Percentiles rank a stretch among this genome's conserved stretches.
These are phyloP conservation scores for Pinna nobilis DNA, from an alignment of 1,140 invertebrate species.

Conservation along the genomic window DNA sequence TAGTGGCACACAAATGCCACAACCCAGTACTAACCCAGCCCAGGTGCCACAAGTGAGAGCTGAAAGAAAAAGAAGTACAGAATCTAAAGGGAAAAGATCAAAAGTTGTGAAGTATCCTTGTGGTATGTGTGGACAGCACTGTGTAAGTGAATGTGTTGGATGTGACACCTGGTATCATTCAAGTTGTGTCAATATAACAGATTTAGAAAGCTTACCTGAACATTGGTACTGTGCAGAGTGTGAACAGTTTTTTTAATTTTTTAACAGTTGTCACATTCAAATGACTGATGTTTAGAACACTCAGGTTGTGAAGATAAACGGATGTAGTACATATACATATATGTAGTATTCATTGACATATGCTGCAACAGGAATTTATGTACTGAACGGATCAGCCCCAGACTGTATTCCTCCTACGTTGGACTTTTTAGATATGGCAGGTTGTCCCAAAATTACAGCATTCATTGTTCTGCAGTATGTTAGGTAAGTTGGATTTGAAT, in stretches of 20 bases:
- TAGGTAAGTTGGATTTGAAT: conserved; percentile 40
- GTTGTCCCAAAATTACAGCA: conserved; percentile 40
- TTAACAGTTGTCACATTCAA: neutral
- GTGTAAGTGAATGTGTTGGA: neutral
- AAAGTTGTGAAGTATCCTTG: neutral
- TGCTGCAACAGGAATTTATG: neutral
- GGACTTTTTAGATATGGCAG: conserved; percentile 30
- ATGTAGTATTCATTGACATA: neutral
- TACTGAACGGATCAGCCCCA: conserved; percentile 13
- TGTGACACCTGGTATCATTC: conserved; percentile 10
- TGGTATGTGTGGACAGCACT: neutral
- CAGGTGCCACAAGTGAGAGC: neutral
- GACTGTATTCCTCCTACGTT: conserved; percentile 11
- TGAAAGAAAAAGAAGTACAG: neutral
- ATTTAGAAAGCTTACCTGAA: neutral
- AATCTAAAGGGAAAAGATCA: neutral
- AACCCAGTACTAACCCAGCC: neutral
- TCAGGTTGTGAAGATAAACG: neutral
- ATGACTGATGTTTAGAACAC: neutral
- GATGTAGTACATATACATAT: neutral
- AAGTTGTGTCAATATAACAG: neutral
- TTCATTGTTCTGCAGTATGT: conserved; percentile 37
- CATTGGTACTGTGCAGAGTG: neutral
- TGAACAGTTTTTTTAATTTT: neutral
- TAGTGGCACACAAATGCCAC: neutral